Evolutionary conservation across 1,140 invertebrate genomes (phyloP).

Genomic region (Melipona quadrifasciata): DNA sequence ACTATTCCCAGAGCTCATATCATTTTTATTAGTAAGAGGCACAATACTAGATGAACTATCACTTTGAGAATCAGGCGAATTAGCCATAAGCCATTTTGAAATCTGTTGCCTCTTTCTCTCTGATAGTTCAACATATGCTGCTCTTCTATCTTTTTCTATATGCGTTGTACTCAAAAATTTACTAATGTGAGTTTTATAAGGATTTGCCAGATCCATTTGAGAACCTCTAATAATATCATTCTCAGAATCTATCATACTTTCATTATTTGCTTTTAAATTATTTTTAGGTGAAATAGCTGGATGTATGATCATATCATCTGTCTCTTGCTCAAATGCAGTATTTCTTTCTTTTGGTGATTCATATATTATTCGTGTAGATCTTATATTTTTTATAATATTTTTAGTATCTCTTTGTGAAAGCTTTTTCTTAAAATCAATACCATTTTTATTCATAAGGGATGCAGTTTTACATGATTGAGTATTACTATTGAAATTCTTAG

Average conservation of each 20-base stretch:
- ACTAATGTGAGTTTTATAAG: background rate
- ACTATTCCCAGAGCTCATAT: constrained; percentile 76
- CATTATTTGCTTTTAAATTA: constrained; percentile 12
- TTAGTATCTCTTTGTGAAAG: constrained; percentile 31
- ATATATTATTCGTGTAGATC: constrained; percentile 25
- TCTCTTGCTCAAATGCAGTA: constrained; percentile 45
- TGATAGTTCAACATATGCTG: constrained; percentile 31
- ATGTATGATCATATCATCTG: constrained; percentile 47
- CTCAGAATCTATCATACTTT: constrained; percentile 39
- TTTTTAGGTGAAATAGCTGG: constrained; percentile 50
- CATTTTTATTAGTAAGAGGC: constrained; percentile 65
- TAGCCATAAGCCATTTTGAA: constrained; percentile 73
- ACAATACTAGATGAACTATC: constrained; percentile 69
- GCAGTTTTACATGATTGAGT: background rate
- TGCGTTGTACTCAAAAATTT: background rate
- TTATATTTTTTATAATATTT: constrained; percentile 54
- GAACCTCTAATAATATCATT: constrained; percentile 24
- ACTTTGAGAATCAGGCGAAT: constrained; percentile 66
- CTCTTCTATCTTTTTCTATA: background rate
- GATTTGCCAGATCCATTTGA: constrained; percentile 7
- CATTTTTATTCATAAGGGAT: background rate
- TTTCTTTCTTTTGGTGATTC: constrained; percentile 41
- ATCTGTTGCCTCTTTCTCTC: constrained; percentile 68
- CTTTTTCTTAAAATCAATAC: background rate
- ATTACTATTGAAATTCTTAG: background rate